phyloP scores from a whole-genome alignment of 2,888 invertebrate species.

The Cremastinae sp. region DNA sequence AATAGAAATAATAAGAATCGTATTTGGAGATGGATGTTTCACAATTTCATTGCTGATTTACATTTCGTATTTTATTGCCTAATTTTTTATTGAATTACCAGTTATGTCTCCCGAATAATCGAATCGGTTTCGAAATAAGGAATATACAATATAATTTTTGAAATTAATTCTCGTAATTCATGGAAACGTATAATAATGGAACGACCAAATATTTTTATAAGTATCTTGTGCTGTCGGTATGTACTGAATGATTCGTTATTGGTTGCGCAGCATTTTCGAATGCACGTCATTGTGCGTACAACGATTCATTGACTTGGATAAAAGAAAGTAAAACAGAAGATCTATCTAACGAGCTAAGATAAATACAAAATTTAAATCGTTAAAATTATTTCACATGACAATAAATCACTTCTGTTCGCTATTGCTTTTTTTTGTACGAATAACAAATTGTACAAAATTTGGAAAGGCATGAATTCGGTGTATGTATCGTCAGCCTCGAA shows the following conservation, averaged over 20 bases:
- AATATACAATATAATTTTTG: constrained; percentile 30
- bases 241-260: constrained; percentile 59
- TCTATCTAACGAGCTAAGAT: constrained; percentile 48
- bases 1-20: constrained; percentile 32
- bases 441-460: background rate
- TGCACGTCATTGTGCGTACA: constrained; percentile 45
- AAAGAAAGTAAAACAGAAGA: constrained; percentile 8
- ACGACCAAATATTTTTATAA: constrained; percentile 51
- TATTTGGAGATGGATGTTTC: constrained; percentile 48
- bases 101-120: constrained; percentile 29
- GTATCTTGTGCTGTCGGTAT: constrained; percentile 58
- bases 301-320: constrained; percentile 12
- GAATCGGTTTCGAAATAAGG: constrained; percentile 17
- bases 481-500: constrained; percentile 7
- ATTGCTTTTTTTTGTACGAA: background rate
- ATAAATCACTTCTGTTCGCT: background rate
- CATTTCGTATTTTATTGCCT: constrained; percentile 46
- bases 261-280: constrained; percentile 51
- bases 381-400: background rate
- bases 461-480: background rate
- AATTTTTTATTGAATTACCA: constrained; percentile 37
- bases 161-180: constrained; percentile 20
- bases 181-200: constrained; percentile 45
- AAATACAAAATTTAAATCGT: constrained; percentile 20
- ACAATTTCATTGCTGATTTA: constrained; percentile 39